Base-by-base conservation (phyloP, 2,113 vertebrate species). In the Progne subis region DNA sequence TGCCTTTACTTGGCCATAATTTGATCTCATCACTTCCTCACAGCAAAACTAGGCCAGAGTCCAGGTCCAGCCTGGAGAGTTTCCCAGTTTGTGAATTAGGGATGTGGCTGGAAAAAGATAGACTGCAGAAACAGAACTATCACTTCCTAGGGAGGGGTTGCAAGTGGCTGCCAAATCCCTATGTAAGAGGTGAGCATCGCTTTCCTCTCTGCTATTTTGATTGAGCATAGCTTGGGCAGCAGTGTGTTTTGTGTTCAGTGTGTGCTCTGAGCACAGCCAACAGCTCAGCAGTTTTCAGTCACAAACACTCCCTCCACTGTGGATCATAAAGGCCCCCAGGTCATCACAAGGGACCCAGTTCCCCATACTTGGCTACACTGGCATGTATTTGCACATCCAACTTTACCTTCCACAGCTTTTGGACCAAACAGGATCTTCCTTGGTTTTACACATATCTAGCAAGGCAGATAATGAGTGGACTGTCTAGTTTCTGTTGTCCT, bases 341-440 rank as follows among this genome's bases (percentile, higher is more conserved):
- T 3, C 68, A 9, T 28, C 50, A 69, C 8, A 44, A 49, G 53
- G 26, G 17, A 53, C 5, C 4, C 41, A n/a, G 13, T 25, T 72
- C 28, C 28, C 24, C 43, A 28, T 1, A 0, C 28, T 65, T 53
- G 14, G 28, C 31, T 86, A 14, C 41, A 21, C 46, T 8, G 2
- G 2, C 8, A 5, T 6, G 13, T n/a, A 19, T 46, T 67, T 80
- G 21, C 17, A 57, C 55, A 57, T 61, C 19, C 25, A 72, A 4
- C 9, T 77, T 83, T 1, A 14, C 0, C 0, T 21, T 21, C 8
- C 3, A 2, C n/a, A 80, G 24, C 12, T 64, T 59, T 17, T 8
- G 29, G 32, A 65, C 7, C 34, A 52, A 68, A 90, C 12, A 24
- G 28, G 23, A 57, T 10, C 29, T 61, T 52, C 3, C 8, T 43